Evolutionary conservation across 2,113 vertebrate genomes (phyloP).

Genomic region (Notothenia coriiceps): DNA sequence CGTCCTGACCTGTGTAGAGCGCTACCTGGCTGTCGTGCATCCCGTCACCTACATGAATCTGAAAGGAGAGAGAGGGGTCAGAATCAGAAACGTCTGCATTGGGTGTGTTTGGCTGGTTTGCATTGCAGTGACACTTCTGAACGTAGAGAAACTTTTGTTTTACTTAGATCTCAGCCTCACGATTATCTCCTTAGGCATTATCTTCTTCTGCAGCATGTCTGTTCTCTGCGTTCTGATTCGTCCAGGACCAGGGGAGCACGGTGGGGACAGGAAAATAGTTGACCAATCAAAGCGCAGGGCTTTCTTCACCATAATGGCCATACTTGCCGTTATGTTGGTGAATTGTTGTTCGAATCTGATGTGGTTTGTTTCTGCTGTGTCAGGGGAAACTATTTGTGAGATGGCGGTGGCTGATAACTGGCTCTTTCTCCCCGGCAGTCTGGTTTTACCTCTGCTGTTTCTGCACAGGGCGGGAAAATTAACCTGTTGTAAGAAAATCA

Average conservation of each 20-base stretch:
- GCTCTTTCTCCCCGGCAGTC: not conserved
- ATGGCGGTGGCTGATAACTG: too few relatives aligned
- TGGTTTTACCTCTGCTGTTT: constrained; percentile 39
- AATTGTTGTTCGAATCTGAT: not conserved
- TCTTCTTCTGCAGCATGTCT: constrained; percentile 3
- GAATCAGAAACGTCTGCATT: constrained; percentile 12
- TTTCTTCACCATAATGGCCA: constrained; percentile 25
- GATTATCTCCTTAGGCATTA: fast-evolving
- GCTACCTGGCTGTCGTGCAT: too few relatives aligned
- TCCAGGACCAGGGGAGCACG: constrained; percentile 10
- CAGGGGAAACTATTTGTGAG: not conserved
- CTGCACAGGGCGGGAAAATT: constrained; percentile 21
- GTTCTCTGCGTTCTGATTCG: constrained; percentile 8
- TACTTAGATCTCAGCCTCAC: fast-evolving
- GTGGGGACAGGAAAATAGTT: not conserved
- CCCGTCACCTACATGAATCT: too few relatives aligned
- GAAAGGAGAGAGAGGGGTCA: not conserved
- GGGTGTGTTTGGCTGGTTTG: constrained; percentile 28
- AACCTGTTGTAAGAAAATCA: not conserved
- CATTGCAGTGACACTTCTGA: fast-evolving
- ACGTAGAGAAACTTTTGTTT: fast-evolving
- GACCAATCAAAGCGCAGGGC: constrained; percentile 24
- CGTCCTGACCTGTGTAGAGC: too few relatives aligned
- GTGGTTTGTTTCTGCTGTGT: not conserved
- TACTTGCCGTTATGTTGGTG: not conserved